These are phyloP conservation scores for Tragelaphus scriptus DNA, from an alignment of 2,113 vertebrate species.

Conservation along the genomic window DNA sequence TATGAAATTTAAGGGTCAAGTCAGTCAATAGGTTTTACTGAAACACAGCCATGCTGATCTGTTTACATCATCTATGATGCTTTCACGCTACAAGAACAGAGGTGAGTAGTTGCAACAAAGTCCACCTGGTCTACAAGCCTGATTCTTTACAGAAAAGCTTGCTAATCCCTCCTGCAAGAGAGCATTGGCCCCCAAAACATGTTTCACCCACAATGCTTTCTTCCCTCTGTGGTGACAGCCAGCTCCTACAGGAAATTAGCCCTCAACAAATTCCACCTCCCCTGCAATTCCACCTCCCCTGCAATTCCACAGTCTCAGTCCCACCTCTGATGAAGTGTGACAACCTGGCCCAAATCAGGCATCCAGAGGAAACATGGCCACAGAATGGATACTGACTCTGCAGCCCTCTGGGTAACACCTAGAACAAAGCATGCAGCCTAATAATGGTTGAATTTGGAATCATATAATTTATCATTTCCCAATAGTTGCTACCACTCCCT, in stretches of 20 bases:
- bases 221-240: background rate
- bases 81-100: background rate
- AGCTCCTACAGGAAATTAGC: background rate
- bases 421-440: background rate
- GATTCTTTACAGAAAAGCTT: background rate
- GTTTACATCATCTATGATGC: background rate
- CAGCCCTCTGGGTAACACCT: background rate
- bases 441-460: constrained; percentile 28
- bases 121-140: background rate
- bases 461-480: constrained; percentile 48
- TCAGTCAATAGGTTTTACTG: background rate
- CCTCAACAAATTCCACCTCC: constrained; percentile 48
- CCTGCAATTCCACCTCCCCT: constrained; percentile 29
- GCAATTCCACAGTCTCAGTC: constrained; percentile 36
- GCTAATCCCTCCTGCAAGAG: background rate
- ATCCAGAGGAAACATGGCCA: background rate
- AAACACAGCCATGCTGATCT: background rate
- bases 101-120: background rate
- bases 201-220: background rate
- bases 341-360: constrained; percentile 12
- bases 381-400: background rate
- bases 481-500: constrained; percentile 26
- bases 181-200: background rate
- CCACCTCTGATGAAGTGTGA: constrained; percentile 1
- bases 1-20: background rate